phyloP scores from a whole-genome alignment of 2,113 vertebrate species.

The Megaceryle maxima region DNA sequence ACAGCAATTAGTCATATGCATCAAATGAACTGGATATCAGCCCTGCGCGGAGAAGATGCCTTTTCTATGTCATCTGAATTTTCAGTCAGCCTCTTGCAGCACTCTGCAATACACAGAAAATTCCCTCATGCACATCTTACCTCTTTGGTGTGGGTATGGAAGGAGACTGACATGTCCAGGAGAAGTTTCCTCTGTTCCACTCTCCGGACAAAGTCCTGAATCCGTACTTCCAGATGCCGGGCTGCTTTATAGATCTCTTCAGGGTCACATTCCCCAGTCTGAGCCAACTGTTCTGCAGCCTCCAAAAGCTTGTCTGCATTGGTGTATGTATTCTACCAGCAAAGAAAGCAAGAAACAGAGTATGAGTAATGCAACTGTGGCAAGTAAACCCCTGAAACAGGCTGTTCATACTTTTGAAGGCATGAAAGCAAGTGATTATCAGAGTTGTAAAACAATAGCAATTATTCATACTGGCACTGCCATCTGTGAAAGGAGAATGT shows the following conservation, averaged over 20 bases:
- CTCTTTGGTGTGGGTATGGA: constrained; percentile 99
- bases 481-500: background rate
- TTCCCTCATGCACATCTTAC: constrained; percentile 69
- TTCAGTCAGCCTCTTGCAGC: background rate
- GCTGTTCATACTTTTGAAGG: background rate
- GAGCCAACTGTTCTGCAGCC: constrained; percentile 95
- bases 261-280: constrained; percentile 97
- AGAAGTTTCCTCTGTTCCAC: constrained; percentile 98
- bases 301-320: constrained; percentile 99
- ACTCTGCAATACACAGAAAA: background rate
- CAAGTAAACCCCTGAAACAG: background rate
- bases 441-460: constrained; percentile 15
- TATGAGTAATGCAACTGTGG: constrained; percentile 31
- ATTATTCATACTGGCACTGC: background rate
- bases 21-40: background rate
- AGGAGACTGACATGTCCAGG: constrained; percentile 98
- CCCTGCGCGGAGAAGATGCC: background rate
- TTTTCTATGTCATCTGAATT: background rate
- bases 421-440: constrained; percentile 10
- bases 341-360: constrained; percentile 69
- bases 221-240: constrained; percentile 95
- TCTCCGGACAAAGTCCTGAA: constrained; percentile 96
- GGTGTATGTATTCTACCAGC: constrained; percentile 93
- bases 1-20: background rate
- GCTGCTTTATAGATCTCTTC: constrained; percentile 99